Percentiles rank a stretch among this genome's conserved stretches.
phyloP scores from a whole-genome alignment of 2,888 invertebrate genomes.

The Tipula unca region DNA sequence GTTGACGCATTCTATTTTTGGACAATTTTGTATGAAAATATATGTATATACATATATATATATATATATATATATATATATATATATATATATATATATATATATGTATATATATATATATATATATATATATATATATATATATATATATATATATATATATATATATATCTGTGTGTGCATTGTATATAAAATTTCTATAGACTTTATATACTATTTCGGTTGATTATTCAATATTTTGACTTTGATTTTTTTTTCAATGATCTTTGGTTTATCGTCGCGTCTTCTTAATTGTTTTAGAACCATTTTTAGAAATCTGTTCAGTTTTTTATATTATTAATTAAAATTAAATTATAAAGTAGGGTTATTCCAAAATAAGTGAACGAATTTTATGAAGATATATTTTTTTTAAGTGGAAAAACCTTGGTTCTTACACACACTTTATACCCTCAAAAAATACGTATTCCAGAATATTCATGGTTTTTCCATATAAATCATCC shows the following conservation, averaged over 20 bases:
- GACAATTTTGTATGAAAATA: no score
- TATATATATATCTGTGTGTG: no score
- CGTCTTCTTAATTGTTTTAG: neutral
- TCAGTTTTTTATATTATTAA: neutral
- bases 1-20: neutral
- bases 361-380: neutral
- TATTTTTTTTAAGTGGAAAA: neutral
- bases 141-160: no score
- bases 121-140: no score
- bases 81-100: no score
- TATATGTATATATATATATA: no score
- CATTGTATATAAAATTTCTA: neutral
- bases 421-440: neutral
- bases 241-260: neutral
- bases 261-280: neutral
- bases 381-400: neutral
- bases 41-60: no score
- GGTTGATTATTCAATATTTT: neutral
- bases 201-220: neutral
- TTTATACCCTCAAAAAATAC: neutral
- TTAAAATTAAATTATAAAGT: neutral
- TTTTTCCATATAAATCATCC: neutral
- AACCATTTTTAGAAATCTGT: neutral
- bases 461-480: neutral
- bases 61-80: no score